Conservation (phyloP, 2,113 vertebrate species). For the Chaetodon trifascialis region DNA sequence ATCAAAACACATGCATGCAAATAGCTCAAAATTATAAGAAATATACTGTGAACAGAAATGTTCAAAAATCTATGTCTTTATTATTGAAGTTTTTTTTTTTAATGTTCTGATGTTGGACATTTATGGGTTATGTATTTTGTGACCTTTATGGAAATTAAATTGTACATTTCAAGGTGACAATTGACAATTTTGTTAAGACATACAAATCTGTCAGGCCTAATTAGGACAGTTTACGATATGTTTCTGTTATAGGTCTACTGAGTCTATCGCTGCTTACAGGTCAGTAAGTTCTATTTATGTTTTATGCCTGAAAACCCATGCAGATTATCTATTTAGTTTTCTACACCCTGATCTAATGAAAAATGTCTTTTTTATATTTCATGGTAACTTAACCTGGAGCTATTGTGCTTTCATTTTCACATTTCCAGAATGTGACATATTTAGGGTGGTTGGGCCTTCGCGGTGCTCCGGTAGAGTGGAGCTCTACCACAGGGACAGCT, state of each 20-base stretch:
- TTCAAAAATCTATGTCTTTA: too few species aligned
- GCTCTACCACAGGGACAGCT: constrained; percentile 40
- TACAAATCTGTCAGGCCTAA: neutral
- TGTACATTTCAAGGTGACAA: neutral
- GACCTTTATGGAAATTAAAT: neutral
- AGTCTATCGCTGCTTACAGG: constrained; percentile 54
- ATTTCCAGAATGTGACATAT: constrained; percentile 61
- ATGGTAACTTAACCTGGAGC: neutral
- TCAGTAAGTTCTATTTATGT: constrained; percentile 46
- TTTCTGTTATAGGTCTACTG: constrained; percentile 68
- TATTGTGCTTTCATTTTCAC: neutral
- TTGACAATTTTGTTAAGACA: neutral
- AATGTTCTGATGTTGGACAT: neutral
- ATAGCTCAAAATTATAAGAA: neutral
- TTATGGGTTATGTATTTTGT: neutral
- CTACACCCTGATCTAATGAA: neutral
- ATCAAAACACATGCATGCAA: neutral
- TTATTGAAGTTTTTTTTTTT: too few species aligned
- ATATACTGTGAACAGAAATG: too few species aligned
- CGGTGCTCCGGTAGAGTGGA: constrained; percentile 76
- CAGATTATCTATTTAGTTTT: neutral
- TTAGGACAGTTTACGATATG: neutral
- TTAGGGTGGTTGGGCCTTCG: constrained; percentile 54
- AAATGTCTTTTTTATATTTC: too few species aligned
- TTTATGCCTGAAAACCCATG: neutral